Evolutionary conservation across 37 sponge, comb jelly and placozoan species (phyloP).

Genomic region (Spongia lamella): DNA sequence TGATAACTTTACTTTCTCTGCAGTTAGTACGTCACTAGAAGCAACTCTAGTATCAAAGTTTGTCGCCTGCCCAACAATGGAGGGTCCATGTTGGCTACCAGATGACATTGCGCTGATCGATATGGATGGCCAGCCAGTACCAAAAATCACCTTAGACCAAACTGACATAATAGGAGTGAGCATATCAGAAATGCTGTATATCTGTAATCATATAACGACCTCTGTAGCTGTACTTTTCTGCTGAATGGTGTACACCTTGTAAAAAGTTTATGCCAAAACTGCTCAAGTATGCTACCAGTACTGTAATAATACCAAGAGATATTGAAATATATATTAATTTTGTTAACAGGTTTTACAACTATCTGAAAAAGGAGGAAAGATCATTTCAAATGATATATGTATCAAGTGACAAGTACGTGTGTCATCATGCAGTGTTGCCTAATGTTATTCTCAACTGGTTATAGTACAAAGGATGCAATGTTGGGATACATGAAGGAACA

Average conservation of each 20-base stretch:
- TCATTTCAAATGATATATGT: conserved; percentile 70
- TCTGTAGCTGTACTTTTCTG: conserved; percentile 79
- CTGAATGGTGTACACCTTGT: conserved; percentile 84
- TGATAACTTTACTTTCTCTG: too few species aligned
- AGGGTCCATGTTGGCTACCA: too few species aligned
- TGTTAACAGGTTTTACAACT: conserved; percentile 65
- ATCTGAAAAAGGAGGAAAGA: conserved; percentile 58
- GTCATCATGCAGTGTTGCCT: background rate
- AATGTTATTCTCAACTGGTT: background rate
- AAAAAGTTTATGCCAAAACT: conserved; percentile 75
- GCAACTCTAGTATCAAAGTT: too few species aligned
- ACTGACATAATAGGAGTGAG: background rate
- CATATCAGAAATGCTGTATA: background rate
- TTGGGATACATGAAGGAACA: conserved; percentile 64
- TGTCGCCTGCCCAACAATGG: too few species aligned
- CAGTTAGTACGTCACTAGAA: too few species aligned
- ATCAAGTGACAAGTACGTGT: conserved; percentile 83
- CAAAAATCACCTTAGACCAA: too few species aligned
- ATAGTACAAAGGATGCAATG: conserved; percentile 65
- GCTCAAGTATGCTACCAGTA: conserved; percentile 45
- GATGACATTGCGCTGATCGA: too few species aligned
- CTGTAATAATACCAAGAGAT: background rate
- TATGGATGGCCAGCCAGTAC: too few species aligned
- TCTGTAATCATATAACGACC: background rate
- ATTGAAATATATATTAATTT: background rate